Conservation (phyloP, 2,888 invertebrate species). For the Halictus ligatus region DNA sequence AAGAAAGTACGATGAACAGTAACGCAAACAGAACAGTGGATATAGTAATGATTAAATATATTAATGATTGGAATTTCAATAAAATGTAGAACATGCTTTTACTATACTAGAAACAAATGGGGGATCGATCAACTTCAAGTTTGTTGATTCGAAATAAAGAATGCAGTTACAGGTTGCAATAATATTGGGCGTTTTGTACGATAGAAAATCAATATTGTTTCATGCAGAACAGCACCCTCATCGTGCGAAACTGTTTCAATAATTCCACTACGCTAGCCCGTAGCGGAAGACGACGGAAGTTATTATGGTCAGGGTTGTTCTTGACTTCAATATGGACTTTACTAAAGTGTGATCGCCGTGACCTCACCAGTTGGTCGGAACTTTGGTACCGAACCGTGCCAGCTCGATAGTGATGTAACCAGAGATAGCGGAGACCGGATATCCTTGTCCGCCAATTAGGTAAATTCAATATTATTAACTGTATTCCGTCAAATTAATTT, state of each 20-base stretch:
- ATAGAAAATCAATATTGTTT: neutral
- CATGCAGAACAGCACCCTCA: neutral
- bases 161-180: neutral
- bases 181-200: neutral
- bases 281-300: slow-evolving; percentile 64
- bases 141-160: no score
- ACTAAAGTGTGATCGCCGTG: slow-evolving; percentile 45
- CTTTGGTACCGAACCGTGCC: slow-evolving; percentile 41
- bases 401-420: slow-evolving; percentile 55
- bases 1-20: neutral
- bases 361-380: slow-evolving; percentile 23
- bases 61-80: neutral
- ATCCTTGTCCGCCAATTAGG: slow-evolving; percentile 73
- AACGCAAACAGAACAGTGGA: neutral
- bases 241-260: neutral
- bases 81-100: neutral
- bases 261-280: neutral
- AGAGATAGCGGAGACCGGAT: slow-evolving; percentile 64
- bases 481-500: slow-evolving; percentile 69
- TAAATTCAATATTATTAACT: slow-evolving; percentile 78
- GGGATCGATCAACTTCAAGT: neutral
- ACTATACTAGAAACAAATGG: neutral
- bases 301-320: slow-evolving; percentile 34
- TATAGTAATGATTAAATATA: neutral
- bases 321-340: slow-evolving; percentile 72